These are phyloP conservation scores for Lottia scabra DNA, from an alignment of 2,888 invertebrate genomes.

Conservation along the genomic window DNA sequence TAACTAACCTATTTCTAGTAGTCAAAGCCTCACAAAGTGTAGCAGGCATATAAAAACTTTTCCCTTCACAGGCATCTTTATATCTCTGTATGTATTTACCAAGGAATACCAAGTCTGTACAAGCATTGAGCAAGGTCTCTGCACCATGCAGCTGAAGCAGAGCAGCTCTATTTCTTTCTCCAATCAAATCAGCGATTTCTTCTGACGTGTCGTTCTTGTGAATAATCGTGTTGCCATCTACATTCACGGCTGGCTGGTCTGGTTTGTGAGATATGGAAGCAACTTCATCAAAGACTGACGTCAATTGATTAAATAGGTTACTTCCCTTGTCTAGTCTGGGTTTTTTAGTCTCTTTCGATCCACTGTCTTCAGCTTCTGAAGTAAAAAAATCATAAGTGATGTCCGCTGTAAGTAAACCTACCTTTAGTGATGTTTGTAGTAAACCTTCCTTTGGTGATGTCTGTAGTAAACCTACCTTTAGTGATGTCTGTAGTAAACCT, in stretches of 20 bases:
- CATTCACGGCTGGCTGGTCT: constrained; percentile 36
- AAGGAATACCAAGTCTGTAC: constrained; percentile 81
- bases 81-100: constrained; percentile 76
- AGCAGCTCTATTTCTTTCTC: constrained; percentile 81
- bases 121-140: constrained; percentile 83
- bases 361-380: constrained; percentile 36
- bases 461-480: too few relatives aligned
- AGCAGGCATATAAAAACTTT: constrained; percentile 75
- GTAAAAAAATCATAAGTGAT: background rate
- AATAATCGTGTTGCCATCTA: constrained; percentile 58
- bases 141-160: constrained; percentile 87
- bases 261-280: constrained; percentile 14
- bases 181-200: constrained; percentile 75
- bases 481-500: background rate
- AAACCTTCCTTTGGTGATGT: too few relatives aligned
- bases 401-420: too few relatives aligned
- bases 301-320: constrained; percentile 80
- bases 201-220: constrained; percentile 55
- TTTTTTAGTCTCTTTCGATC: constrained; percentile 69
- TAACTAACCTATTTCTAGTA: constrained; percentile 76
- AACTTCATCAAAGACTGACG: constrained; percentile 68
- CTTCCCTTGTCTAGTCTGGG: constrained; percentile 79
- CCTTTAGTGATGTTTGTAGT: too few relatives aligned
- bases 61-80: constrained; percentile 77
- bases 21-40: constrained; percentile 81